A percentile compares a stretch with the other conserved stretches of the same genome.
Conservation (phyloP, 2,888 invertebrate species). For the Tanaodytes sp. region DNA sequence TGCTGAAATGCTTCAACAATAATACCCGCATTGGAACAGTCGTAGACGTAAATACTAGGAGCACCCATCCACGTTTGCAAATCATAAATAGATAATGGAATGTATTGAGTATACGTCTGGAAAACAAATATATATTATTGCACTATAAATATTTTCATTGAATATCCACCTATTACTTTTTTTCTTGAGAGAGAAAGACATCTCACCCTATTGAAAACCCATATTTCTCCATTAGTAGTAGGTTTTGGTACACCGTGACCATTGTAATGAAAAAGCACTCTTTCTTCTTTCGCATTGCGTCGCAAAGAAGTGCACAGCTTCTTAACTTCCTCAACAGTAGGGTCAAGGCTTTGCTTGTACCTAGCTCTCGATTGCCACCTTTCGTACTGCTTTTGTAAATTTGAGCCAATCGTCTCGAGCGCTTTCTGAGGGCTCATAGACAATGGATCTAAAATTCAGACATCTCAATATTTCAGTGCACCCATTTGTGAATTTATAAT, state of each 20-base stretch:
- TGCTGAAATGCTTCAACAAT: slow-evolving; percentile 92
- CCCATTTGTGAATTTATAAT: too few relatives aligned
- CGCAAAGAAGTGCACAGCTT: slow-evolving; percentile 95
- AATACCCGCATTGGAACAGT: slow-evolving; percentile 98
- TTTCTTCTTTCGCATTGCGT: slow-evolving; percentile 97
- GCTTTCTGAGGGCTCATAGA: slow-evolving; percentile 93
- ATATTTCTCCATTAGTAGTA: slow-evolving; percentile 97
- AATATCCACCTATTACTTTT: too few relatives aligned
- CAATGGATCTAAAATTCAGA: slow-evolving; percentile 84
- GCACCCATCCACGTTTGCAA: slow-evolving; percentile 99
- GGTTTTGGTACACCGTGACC: slow-evolving; percentile 99
- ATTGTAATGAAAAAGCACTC: slow-evolving; percentile 99
- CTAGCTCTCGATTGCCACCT: slow-evolving; percentile 98
- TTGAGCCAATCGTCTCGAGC: slow-evolving; percentile 90
- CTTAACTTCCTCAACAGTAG: slow-evolving; percentile 98
- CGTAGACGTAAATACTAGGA: slow-evolving; percentile 99
- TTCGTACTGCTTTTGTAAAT: slow-evolving; percentile 96
- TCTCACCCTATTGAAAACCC: slow-evolving; percentile 97
- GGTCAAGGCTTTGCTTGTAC: slow-evolving; percentile 97
- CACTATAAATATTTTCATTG: too few relatives aligned
- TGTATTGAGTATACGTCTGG: slow-evolving; percentile 98
- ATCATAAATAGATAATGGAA: slow-evolving; percentile 98
- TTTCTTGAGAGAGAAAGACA: too few relatives aligned
- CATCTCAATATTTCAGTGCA: slow-evolving; percentile 97
- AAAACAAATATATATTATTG: slow-evolving; percentile 11